Conservation (phyloP, 2,113 vertebrate genomes). For the Trachemys scripta region DNA sequence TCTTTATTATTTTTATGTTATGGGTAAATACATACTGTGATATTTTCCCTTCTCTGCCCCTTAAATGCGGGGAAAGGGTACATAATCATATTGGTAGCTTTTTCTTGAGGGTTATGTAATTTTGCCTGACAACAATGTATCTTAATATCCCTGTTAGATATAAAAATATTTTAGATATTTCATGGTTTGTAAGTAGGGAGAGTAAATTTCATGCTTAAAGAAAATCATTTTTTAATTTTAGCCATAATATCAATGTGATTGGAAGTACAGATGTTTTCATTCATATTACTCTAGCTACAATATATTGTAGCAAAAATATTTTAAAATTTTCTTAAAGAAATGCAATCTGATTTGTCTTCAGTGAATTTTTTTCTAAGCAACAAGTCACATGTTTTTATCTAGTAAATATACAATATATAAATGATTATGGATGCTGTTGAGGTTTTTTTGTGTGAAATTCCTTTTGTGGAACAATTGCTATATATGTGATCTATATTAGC, state of each 20-base stretch:
- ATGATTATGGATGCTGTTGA: not conserved
- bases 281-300: not conserved
- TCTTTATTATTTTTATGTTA: not conserved
- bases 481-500: not conserved
- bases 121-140: not conserved
- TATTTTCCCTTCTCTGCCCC: not conserved
- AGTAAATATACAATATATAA: not conserved
- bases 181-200: not conserved
- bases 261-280: not conserved
- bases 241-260: not conserved
- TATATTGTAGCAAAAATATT: not conserved
- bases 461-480: not conserved
- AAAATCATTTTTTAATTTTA: rapidly evolving
- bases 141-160: not conserved
- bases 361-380: not conserved
- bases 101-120: not conserved
- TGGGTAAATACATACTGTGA: not conserved
- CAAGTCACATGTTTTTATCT: not conserved
- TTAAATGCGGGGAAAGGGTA: rapidly evolving
- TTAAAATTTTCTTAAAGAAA: not conserved
- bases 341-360: not conserved
- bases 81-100: not conserved
- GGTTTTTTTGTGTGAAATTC: not conserved
- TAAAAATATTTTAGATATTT: not conserved
- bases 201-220: not conserved